Evolutionary conservation across 2,113 vertebrate species (phyloP), one percentile per base, ranked within the genome.

Genomic region (Scytalopus superciliaris): DNA sequence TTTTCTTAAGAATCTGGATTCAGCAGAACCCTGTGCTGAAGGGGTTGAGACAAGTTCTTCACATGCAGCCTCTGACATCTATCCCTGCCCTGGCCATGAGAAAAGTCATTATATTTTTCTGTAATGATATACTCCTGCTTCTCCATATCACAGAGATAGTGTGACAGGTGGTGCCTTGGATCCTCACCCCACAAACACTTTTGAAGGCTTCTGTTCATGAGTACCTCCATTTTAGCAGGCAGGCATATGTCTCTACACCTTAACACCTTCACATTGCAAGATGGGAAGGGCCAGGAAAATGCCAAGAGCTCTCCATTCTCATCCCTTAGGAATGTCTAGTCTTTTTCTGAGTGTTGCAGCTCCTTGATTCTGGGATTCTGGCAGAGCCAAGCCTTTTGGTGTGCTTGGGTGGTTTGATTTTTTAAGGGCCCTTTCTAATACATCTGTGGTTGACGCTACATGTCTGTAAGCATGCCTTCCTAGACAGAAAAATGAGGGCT

Each of bases 401-500:
- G 15, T 78, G 22, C 16, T 62, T 60, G 76, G 35, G 10, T 30
- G 25, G 7, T 62, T 37, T 69, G 42, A 17, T 12, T 39, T 87
- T 92, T 89, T 75, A 76, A 64, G 50, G 53, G 16, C n/a, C 24
- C 28, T 78, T 89, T 82, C 67, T 59, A 67, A 62, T 64, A 42
- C 0, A 0, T n/a, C 25, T 53, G 18, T 37, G 66, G 37, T 69
- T 83, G 45, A 49, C 37, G 27, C 21, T 69, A 31, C 6, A 0
- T 77, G 50, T 27, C 28, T 69, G 5, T 84, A 85, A 67, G 33
- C 21, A 12, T 49, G 40, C 33, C 27, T 44, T 85, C 50, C 59
- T 63, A 84, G 60, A 49, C 30, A 63, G 74, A 35, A 23, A 84
- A 78, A 64, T 23, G n/a, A 90, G 7, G 70, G 37, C 19, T 63